Conservation (phyloP, 2,113 vertebrate genomes). For the Bolborhynchus lineola region DNA sequence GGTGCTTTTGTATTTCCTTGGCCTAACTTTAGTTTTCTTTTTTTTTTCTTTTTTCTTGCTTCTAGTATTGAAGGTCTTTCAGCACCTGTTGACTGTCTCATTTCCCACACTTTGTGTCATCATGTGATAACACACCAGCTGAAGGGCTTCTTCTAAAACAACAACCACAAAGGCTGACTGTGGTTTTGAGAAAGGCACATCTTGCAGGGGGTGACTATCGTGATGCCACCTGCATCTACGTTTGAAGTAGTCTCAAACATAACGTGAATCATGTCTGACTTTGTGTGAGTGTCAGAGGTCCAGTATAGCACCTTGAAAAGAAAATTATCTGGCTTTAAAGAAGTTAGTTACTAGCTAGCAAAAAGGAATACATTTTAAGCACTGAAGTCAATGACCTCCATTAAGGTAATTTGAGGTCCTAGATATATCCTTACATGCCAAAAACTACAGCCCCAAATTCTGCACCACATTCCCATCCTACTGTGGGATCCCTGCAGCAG, state of each 20-base stretch:
- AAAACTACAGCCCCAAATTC: background rate
- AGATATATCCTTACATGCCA: background rate
- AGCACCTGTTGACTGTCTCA: slow-evolving; percentile 70
- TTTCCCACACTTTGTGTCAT: slow-evolving; percentile 64
- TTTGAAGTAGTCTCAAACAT: slow-evolving; percentile 40
- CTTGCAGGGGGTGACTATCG: background rate
- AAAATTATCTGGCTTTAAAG: background rate
- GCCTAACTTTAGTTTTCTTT: background rate
- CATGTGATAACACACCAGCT: slow-evolving; percentile 63
- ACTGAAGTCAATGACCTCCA: background rate
- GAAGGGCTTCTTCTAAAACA: slow-evolving; percentile 56
- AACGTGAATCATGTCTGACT: slow-evolving; percentile 21
- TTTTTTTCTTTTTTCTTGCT: background rate
- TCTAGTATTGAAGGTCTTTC: slow-evolving; percentile 51
- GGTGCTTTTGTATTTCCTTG: background rate
- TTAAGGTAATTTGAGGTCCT: background rate
- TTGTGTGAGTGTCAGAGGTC: background rate
- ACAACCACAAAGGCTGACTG: slow-evolving; percentile 72
- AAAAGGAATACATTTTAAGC: background rate
- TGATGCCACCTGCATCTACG: slow-evolving; percentile 49
- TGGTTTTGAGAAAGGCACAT: slow-evolving; percentile 66
- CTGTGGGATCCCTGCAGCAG: background rate
- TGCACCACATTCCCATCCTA: background rate
- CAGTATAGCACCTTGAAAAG: background rate
- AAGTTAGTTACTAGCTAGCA: background rate